A percentile compares a stretch with the other conserved stretches of the same genome.
Evolutionary conservation across 2,113 vertebrate genomes (phyloP).

Genomic region (Dascyllus trimaculatus): DNA sequence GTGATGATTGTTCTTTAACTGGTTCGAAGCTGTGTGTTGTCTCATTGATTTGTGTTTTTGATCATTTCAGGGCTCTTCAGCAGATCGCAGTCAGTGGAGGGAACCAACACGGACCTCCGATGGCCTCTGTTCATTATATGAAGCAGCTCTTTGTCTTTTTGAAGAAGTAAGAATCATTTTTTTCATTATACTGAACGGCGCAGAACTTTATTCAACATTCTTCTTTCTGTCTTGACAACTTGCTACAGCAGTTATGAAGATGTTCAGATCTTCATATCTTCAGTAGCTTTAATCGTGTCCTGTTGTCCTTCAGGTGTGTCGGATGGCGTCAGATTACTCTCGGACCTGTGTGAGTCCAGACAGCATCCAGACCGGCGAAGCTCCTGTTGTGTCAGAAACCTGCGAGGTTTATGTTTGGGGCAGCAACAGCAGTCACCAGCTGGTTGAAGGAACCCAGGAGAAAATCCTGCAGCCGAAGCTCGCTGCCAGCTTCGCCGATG

Average conservation of each 20-base stretch:
- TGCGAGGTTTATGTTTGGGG: slow-evolving; percentile 95
- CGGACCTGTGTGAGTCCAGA: slow-evolving; percentile 97
- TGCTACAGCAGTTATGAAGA: too few species aligned
- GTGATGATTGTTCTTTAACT: too few species aligned
- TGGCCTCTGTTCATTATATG: slow-evolving; percentile 93
- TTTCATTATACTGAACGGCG: too few species aligned
- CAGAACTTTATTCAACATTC: too few species aligned
- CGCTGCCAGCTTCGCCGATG: slow-evolving; percentile 86
- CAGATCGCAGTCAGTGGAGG: slow-evolving; percentile 96
- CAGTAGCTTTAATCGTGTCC: too few species aligned
- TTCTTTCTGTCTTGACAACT: too few species aligned
- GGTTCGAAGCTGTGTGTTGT: too few species aligned
- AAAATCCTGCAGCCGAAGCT: slow-evolving; percentile 89
- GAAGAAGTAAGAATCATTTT: slow-evolving; percentile 89
- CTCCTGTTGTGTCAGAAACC: slow-evolving; percentile 93
- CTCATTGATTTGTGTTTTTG: neutral
- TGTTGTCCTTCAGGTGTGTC: slow-evolving; percentile 84
- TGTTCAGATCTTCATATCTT: too few species aligned
- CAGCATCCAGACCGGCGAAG: slow-evolving; percentile 93
- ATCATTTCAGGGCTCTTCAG: slow-evolving; percentile 90
- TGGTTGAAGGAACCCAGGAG: slow-evolving; percentile 88
- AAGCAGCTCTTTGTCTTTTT: slow-evolving; percentile 94
- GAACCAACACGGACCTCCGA: slow-evolving; percentile 94
- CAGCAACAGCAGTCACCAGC: slow-evolving; percentile 89
- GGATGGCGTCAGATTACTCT: slow-evolving; percentile 94